Evolutionary conservation across 2,888 invertebrate genomes (phyloP).

Genomic region (Slavum lentiscoides): DNA sequence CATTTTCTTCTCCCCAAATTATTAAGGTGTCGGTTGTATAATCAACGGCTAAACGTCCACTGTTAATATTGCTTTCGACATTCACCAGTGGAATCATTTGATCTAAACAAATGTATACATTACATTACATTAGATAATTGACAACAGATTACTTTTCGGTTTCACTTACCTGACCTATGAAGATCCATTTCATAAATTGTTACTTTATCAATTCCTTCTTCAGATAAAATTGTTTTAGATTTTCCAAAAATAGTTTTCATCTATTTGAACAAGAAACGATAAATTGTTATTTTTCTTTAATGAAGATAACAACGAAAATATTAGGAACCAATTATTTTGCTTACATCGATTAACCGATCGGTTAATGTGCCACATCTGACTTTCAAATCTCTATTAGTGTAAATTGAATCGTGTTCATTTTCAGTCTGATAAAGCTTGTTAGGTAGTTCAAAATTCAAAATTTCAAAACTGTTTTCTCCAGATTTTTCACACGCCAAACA

Average conservation of each 20-base stretch:
- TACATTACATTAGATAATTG: neutral
- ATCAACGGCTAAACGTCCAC: conserved; percentile 39
- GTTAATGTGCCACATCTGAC: conserved; percentile 48
- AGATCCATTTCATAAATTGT: conserved; percentile 31
- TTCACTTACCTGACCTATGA: conserved; percentile 27
- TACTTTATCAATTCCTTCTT: conserved; percentile 32
- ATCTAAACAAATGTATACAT: conserved; percentile 16
- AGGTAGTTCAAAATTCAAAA: conserved; percentile 40
- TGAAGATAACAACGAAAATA: neutral
- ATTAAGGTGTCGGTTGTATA: conserved; percentile 14
- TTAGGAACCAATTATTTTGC: neutral
- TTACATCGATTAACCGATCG: conserved; percentile 40
- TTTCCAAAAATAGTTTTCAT: conserved; percentile 46
- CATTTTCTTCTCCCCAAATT: conserved; percentile 39
- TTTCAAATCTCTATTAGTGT: conserved; percentile 42
- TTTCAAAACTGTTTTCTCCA: conserved; percentile 15
- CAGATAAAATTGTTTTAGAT: conserved; percentile 40
- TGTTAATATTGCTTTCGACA: conserved; percentile 22
- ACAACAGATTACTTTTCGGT: neutral
- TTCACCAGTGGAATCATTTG: conserved; percentile 38
- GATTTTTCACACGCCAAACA: conserved; percentile 40
- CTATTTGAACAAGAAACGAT: conserved; percentile 6
- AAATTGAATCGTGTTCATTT: conserved; percentile 40
- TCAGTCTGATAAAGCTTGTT: conserved; percentile 34
- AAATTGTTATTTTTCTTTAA: neutral